Evolutionary conservation across 1,140 invertebrate species (phyloP).

Genomic region (Cylas formicarius): DNA sequence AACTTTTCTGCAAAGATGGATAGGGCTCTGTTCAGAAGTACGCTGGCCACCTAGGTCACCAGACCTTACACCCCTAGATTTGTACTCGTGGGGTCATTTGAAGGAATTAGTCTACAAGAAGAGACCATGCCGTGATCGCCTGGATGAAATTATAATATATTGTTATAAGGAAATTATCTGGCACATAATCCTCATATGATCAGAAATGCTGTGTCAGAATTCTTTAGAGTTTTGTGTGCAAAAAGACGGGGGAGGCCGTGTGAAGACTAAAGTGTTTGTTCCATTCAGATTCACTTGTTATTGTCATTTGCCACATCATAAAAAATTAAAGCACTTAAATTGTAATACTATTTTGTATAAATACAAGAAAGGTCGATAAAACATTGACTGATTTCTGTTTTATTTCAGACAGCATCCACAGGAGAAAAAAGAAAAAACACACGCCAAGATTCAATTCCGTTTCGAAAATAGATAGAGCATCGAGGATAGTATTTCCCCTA

Average conservation of each 20-base stretch:
- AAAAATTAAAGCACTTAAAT: background rate
- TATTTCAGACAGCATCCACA: slow-evolving; percentile 34
- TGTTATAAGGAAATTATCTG: too few relatives aligned
- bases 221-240: too few relatives aligned
- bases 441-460: slow-evolving; percentile 68
- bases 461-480: slow-evolving; percentile 70
- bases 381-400: slow-evolving; percentile 3
- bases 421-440: slow-evolving; percentile 46
- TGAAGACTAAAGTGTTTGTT: slow-evolving; percentile 29
- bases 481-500: slow-evolving; percentile 67
- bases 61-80: slow-evolving; percentile 15
- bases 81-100: slow-evolving; percentile 8
- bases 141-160: too few relatives aligned
- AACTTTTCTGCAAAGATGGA: slow-evolving; percentile 11
- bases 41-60: slow-evolving; percentile 13
- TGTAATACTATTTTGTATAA: background rate
- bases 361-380: too few relatives aligned
- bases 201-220: too few relatives aligned
- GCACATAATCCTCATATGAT: too few relatives aligned
- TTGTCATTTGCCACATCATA: background rate
- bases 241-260: slow-evolving; percentile 12
- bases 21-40: slow-evolving; percentile 11
- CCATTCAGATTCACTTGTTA: slow-evolving; percentile 11
- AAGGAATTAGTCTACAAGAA: slow-evolving; percentile 15
- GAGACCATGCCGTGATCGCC: too few relatives aligned